phyloP scores from a whole-genome alignment of 2,797 vertebrate species.

The Gephyroberyx darwinii region DNA sequence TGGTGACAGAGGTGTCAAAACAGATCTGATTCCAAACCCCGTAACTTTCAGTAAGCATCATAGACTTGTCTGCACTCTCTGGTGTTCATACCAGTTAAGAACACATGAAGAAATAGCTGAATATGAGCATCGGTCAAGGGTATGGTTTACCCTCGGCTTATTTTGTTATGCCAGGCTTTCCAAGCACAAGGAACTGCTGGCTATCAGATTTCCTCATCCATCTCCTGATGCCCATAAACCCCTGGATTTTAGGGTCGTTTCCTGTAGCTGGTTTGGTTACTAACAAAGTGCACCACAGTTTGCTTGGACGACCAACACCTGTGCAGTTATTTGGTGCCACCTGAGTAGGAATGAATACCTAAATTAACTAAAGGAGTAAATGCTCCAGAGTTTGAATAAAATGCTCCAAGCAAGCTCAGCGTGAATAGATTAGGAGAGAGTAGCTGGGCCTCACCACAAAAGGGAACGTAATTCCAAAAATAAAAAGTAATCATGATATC shows the following conservation, averaged over 20 bases:
- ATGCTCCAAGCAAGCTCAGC: slow-evolving; percentile 9
- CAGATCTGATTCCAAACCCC: too few species aligned
- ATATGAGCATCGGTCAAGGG: too few species aligned
- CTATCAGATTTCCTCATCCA: too few species aligned
- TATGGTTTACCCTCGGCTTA: too few species aligned
- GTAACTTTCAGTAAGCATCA: too few species aligned
- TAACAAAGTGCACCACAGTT: not conserved
- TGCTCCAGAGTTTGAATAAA: slow-evolving; percentile 25
- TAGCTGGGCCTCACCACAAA: not conserved
- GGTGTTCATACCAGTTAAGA: too few species aligned
- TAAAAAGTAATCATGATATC: not conserved
- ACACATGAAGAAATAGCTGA: too few species aligned
- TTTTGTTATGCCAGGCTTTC: too few species aligned
- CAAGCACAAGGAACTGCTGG: too few species aligned
- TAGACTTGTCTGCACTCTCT: too few species aligned
- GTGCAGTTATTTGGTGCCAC: slow-evolving; percentile 2
- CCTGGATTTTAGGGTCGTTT: not conserved
- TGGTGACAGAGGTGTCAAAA: too few species aligned
- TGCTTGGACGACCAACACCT: not conserved
- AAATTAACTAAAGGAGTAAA: slow-evolving; percentile 37
- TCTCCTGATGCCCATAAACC: too few species aligned
- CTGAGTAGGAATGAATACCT: not conserved
- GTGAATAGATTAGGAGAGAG: not conserved
- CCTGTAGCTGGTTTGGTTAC: not conserved
- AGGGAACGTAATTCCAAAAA: not conserved